Percentiles rank a stretch among this genome's conserved stretches.
phyloP scores from a whole-genome alignment of 2,113 vertebrate genomes.

The Chascanopsetta lugubris region DNA sequence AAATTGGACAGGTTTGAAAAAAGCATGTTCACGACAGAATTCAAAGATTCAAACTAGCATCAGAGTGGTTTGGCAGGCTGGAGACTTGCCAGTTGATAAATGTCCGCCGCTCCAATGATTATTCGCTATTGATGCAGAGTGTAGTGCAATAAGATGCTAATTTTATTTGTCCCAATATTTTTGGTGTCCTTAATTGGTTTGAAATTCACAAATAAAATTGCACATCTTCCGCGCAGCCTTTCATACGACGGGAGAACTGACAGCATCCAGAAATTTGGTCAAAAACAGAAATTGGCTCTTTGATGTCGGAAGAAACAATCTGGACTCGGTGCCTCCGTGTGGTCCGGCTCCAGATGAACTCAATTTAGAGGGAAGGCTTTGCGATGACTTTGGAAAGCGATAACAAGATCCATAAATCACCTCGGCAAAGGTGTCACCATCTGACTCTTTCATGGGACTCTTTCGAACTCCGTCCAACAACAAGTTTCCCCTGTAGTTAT shows the following conservation, averaged over 20 bases:
- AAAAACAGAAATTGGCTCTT: conserved; percentile 75
- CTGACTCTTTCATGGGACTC: conserved; percentile 80
- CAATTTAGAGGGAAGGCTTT: conserved; percentile 79
- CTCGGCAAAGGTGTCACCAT: conserved; percentile 81
- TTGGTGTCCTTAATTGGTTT: conserved; percentile 73
- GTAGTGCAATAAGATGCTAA: conserved; percentile 50
- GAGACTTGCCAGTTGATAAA: conserved; percentile 61
- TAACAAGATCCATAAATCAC: conserved; percentile 78
- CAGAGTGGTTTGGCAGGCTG: conserved; percentile 52
- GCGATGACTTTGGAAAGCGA: conserved; percentile 79
- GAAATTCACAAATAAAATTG: conserved; percentile 73
- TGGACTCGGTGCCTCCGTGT: conserved; percentile 71
- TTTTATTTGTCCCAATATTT: conserved; percentile 70
- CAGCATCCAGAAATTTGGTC: conserved; percentile 76
- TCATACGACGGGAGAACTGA: conserved; percentile 66
- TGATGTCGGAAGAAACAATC: conserved; percentile 78
- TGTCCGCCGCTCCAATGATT: conserved; percentile 54
- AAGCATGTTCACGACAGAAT: conserved; percentile 64
- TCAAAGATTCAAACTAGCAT: conserved; percentile 71
- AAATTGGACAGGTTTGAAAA: conserved; percentile 76
- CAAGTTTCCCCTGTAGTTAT: conserved; percentile 84
- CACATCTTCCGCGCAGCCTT: conserved; percentile 62
- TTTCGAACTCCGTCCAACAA: conserved; percentile 79
- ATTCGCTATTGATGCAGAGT: conserved; percentile 61
- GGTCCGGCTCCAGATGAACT: conserved; percentile 77